Conservation (phyloP, 53 echinoderm and acorn worm species). For the Hippasteria phrygiana region DNA sequence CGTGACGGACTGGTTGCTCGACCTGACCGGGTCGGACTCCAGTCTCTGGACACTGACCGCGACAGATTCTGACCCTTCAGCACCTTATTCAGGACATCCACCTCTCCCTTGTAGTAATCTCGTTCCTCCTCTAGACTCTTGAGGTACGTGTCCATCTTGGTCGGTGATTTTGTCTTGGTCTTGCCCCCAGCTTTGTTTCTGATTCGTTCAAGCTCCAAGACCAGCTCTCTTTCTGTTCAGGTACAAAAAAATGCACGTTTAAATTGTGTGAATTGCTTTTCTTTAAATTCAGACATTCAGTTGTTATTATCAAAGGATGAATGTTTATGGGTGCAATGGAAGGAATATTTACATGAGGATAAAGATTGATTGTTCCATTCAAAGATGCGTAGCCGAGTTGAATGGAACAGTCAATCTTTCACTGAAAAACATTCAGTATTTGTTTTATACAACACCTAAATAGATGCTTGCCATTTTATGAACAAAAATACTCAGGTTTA, state of each 20-base stretch:
- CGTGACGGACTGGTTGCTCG: slow-evolving; percentile 75
- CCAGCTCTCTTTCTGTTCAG: slow-evolving; percentile 89
- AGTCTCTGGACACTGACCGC: slow-evolving; percentile 47
- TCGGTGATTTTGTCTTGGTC: slow-evolving; percentile 62
- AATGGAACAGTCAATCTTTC: no score
- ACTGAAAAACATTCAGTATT: no score
- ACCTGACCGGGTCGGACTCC: slow-evolving; percentile 75
- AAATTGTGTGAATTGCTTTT: no score
- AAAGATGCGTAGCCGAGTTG: no score
- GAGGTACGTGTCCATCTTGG: slow-evolving; percentile 84
- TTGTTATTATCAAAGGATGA: no score
- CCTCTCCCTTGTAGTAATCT: slow-evolving; percentile 97
- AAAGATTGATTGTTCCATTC: no score
- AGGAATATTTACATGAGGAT: no score
- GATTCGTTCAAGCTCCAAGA: slow-evolving; percentile 91
- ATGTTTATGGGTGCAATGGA: no score
- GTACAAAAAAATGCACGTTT: background rate
- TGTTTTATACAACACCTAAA: no score
- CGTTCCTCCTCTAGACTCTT: slow-evolving; percentile 95
- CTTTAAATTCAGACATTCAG: no score
- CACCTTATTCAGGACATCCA: slow-evolving; percentile 92
- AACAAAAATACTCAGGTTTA: no score
- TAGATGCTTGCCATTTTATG: no score
- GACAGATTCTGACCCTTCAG: slow-evolving; percentile 70
- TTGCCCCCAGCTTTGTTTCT: slow-evolving; percentile 82